phyloP scores from a whole-genome alignment of 2,888 invertebrate species.

The Xylocampa areola region DNA sequence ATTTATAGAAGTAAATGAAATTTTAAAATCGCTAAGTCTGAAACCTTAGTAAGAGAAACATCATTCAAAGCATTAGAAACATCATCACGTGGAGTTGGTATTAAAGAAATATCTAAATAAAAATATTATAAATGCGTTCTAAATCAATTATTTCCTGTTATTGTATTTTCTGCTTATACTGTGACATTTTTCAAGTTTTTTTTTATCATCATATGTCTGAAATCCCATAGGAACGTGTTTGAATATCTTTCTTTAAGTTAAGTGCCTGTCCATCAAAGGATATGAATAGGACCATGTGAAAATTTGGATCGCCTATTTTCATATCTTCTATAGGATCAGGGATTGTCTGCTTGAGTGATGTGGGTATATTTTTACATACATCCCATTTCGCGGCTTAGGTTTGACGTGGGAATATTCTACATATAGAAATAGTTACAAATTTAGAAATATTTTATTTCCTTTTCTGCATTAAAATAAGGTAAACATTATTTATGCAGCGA shows the following conservation, averaged over 20 bases:
- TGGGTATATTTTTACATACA: constrained; percentile 34
- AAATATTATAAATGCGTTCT: too few species aligned
- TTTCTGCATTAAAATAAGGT: too few species aligned
- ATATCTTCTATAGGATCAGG: constrained; percentile 41
- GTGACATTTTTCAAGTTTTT: not conserved
- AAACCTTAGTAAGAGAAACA: too few species aligned
- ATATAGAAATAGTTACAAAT: not conserved
- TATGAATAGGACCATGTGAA: constrained; percentile 28
- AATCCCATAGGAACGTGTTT: constrained; percentile 4
- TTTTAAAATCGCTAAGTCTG: too few species aligned
- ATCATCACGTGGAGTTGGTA: too few species aligned
- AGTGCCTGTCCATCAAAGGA: constrained; percentile 40
- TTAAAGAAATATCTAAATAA: too few species aligned
- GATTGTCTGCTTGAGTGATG: constrained; percentile 46
- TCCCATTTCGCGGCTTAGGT: constrained; percentile 4
- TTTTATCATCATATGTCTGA: not conserved
- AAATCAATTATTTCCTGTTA: too few species aligned
- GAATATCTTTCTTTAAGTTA: constrained; percentile 18
- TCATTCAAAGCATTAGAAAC: too few species aligned
- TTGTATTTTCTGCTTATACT: not conserved
- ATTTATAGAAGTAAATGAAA: too few species aligned
- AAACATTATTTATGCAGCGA: too few species aligned
- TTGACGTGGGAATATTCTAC: not conserved
- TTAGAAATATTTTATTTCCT: not conserved
- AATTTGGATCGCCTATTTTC: constrained; percentile 38